These are phyloP conservation scores for Scalopus aquaticus DNA, from an alignment of 2,113 vertebrate genomes.

Conservation along the genomic window DNA sequence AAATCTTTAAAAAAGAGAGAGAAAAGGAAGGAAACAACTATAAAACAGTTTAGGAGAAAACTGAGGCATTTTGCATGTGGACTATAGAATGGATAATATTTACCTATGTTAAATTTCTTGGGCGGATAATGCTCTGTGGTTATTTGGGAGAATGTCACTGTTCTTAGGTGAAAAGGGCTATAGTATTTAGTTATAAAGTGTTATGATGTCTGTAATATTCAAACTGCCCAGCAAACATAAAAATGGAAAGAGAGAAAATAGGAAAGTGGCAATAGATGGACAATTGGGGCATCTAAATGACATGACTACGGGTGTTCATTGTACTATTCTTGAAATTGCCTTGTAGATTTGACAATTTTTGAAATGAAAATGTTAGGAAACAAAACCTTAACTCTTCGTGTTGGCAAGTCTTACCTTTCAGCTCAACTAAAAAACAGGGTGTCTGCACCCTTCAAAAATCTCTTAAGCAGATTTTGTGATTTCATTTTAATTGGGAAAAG, in stretches of 20 bases:
- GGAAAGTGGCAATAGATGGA: not conserved
- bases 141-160: not conserved
- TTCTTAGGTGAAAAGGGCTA: not conserved
- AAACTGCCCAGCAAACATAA: not conserved
- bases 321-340: not conserved
- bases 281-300: not conserved
- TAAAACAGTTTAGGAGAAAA: not conserved
- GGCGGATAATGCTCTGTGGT: not conserved
- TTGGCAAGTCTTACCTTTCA: not conserved
- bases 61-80: not conserved
- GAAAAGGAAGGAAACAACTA: not conserved
- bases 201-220: not conserved
- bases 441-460: not conserved
- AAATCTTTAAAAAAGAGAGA: too few relatives aligned
- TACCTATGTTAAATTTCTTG: not conserved
- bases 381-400: not conserved
- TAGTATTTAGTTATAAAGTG: not conserved
- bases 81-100: not conserved
- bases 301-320: not conserved
- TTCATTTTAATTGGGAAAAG: slow-evolving; percentile 58
- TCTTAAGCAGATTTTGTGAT: slow-evolving; percentile 13
- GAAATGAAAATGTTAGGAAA: slow-evolving; percentile 41
- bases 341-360: slow-evolving; percentile 20
- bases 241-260: not conserved
- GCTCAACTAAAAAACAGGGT: not conserved